phyloP scores from a whole-genome alignment of 2,113 vertebrate species.

The Dendrocopos noguchii region DNA sequence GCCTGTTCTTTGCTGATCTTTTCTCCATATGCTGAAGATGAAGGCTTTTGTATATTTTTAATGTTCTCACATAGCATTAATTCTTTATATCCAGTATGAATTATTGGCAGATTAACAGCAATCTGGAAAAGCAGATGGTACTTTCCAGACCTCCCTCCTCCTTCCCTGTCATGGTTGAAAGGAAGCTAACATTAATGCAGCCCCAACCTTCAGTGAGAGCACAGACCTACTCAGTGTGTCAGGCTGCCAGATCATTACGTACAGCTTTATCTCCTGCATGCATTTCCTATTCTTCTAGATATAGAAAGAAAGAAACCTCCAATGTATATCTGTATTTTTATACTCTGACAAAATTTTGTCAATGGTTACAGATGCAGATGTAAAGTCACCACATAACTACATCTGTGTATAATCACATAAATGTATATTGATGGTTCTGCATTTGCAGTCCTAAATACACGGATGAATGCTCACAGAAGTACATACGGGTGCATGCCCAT shows the following conservation, averaged over 20 bases:
- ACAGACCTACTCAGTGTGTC: conserved; percentile 37
- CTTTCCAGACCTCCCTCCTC: conserved; percentile 68
- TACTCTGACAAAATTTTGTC: background rate
- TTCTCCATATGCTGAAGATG: background rate
- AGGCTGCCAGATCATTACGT: conserved; percentile 38
- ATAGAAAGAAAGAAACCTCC: conserved; percentile 19
- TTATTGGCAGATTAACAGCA: conserved; percentile 72
- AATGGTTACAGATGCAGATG: background rate
- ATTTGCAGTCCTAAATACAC: background rate
- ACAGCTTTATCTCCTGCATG: background rate
- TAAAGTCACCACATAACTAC: background rate
- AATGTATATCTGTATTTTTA: background rate
- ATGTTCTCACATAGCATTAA: conserved; percentile 46
- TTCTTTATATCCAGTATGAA: conserved; percentile 67
- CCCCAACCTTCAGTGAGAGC: conserved; percentile 47
- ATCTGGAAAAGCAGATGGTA: conserved; percentile 74
- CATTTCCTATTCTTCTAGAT: conserved; percentile 17
- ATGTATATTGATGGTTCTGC: background rate
- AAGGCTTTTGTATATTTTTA: conserved; percentile 31
- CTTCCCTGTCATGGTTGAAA: conserved; percentile 67
- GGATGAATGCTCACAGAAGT: background rate
- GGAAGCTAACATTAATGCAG: conserved; percentile 62
- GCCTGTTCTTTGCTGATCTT: conserved; percentile 2
- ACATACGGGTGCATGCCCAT: background rate
- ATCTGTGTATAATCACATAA: background rate